Base-by-base conservation (phyloP, 2,888 invertebrate genomes). In the Rhingia campestris region DNA sequence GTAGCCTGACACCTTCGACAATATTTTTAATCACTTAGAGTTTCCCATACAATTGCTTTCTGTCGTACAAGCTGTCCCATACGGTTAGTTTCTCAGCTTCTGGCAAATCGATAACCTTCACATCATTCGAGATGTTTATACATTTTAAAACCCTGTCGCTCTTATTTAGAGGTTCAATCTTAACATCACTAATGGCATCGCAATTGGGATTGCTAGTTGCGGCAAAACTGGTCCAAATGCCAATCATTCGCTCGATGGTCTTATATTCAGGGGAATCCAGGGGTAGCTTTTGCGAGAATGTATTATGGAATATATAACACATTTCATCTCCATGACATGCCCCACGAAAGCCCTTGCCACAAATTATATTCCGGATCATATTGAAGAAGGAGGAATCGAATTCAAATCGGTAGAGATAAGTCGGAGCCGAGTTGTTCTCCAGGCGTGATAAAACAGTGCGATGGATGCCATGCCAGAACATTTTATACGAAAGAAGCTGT, bases 381-480 rank as follows among this genome's bases (percentile, higher is more conserved):
- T 91, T 91, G 53, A 90, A 91, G 61, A 87, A 86, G n/a, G 88
- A 86, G 0, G 91, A 91, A 73, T 91, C 91, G 51, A 89, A 89
- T 22, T 90, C 90, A 37, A 91, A 91, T 14, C 90, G 88, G 66
- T 91, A 91, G 0, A 91, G 86, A 69, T 89, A 91, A 3, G 91
- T 91, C 35, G 89, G 86, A 1, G 69, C 66, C 0, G 86, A 53
- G 0, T 88, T 88, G 73, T 88, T 88, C 0, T 86, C 86, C 0
- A 87, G 39, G 4, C 91, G 88, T 0, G 89, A 88, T 70, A 88
- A 84, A 0, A 90, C 79, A 0, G 88, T 82, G 4, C 91, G 88
- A 51, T 89, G 88, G 3, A 89, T 81, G 43, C 88, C 89, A 72
- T 91, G 91, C 89, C 90, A 90, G 75, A 91, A 91, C 10, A 88